Base-by-base conservation (phyloP, 2,113 vertebrate genomes). In the Thymallus thymallus region DNA sequence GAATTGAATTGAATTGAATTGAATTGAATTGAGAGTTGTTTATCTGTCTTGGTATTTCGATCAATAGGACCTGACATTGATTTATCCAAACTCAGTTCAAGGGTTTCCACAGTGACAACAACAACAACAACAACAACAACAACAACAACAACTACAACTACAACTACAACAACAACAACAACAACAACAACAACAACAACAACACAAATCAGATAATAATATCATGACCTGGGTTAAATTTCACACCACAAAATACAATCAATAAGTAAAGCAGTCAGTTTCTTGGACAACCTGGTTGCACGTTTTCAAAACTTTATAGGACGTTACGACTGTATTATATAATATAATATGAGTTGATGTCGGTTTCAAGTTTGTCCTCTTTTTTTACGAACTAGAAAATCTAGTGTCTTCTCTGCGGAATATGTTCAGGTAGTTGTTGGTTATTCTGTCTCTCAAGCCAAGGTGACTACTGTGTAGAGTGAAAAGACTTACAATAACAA, bases 61-160 rank as follows among this genome's bases (percentile, higher is more conserved):
- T 66, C 63, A 66, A 35, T 66, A 35, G 30, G 63, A 66, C 26
- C 30, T 66, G 30, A 66, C 14, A 65, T 66, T 20, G 29, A 66
- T 66, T 30, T 32, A 65, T 65, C 29, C 29, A 32, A 65, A 65
- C 63, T 65, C 13, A 65, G 63, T 23, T 20, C 16, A 65, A 51
- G 48, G 63, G 63, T 32, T 18, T 65, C 29, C 6, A 32, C 1
- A 20, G 63, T 18, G 16, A 9, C 14, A 20, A 18, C 29, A 26
- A 20, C 10, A 64, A 24, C 14, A 7, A 32, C 1, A 24, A 32
- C 5, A 64, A 29, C 9, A 9, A 65, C 62, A 14, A 12, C 7
- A 26, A 20, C 5, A n/a, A n/a, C n/a, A n/a, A n/a, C n/a, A n/a
- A 32, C 0, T 14, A 32, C 5, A 65, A 30, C 14, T 3, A 65